Base-by-base conservation (phyloP, 2,888 invertebrate genomes). In the Zygogramma bicolorata region DNA sequence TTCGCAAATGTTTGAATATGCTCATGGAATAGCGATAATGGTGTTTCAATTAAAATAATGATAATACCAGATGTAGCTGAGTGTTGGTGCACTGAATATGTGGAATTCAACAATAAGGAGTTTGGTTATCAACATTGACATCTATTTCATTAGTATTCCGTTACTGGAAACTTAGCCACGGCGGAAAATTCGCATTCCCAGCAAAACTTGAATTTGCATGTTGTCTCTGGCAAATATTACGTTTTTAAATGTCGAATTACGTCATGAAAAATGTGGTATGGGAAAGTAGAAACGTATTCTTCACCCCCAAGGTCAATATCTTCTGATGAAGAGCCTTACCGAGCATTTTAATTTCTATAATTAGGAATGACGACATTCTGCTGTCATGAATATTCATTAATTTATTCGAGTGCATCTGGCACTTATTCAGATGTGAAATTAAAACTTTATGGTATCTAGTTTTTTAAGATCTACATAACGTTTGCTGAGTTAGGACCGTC, bases 281-380 rank as follows among this genome's bases (percentile, higher is more conserved):
- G 38, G 5, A 63, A 62, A 27, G 18, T 18, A 46, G 18, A 46
- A n/a, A 46, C 20, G 10, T 25, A 42, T 62, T 63, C n/a, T 46
- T 46, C 10, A 46, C 18, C 25, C 42, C 42, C 25, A 63, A 63
- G 63, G 63, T 6, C 63, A 49, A 13, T 46, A 46, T 46, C 29
- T 49, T 62, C 49, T 46, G 49, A 49, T 29, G 29, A 46, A 61
- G 40, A 13, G 40, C 46, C 42, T 29, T 46, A 46, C 20, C 63
- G 18, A 63, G 31, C 49, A 29, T 46, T 63, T 63, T 27, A 49
- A 63, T 63, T 63, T 63, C 63, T 63, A 63, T 63, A 63, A 63
- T 46, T n/a, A n/a, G 34, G 31, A 63, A 29, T 31, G 20, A 27
- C 46, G 31, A 62, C 29, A 5, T 27, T 62, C 3, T 7, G 15